Conservation (phyloP, 2,113 vertebrate species). For the Mesitornis unicolor region DNA sequence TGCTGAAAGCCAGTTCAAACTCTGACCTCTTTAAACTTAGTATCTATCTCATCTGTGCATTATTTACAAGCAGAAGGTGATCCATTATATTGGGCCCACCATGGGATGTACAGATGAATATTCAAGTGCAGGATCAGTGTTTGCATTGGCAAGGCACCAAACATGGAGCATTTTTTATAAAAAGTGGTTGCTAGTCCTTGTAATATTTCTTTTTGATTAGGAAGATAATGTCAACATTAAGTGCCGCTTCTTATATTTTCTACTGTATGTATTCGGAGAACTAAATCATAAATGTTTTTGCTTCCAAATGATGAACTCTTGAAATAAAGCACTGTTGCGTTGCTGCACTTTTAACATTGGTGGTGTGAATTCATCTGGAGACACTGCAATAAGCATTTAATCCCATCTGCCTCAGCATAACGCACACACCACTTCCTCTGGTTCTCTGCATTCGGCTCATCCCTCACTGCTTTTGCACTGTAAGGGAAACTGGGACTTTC, state of each 20-base stretch:
- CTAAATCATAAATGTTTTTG: slow-evolving; percentile 6
- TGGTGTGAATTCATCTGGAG: slow-evolving; percentile 25
- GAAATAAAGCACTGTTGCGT: background rate
- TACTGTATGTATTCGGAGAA: background rate
- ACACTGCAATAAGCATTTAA: background rate
- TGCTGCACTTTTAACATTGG: background rate
- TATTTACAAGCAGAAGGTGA: background rate
- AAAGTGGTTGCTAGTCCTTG: background rate
- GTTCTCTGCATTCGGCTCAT: background rate
- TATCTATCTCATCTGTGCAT: background rate
- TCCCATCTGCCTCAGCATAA: background rate
- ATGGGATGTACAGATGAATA: slow-evolving; percentile 27
- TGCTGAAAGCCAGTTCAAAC: background rate
- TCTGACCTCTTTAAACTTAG: background rate
- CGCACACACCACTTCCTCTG: rapidly evolving
- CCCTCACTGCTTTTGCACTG: slow-evolving; percentile 10
- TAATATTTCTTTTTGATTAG: slow-evolving; percentile 35
- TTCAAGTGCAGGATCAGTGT: background rate
- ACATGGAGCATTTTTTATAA: background rate
- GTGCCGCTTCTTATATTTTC: slow-evolving; percentile 13
- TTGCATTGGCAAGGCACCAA: slow-evolving; percentile 2
- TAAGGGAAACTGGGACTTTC: background rate
- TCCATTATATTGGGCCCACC: background rate
- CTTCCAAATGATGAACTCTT: slow-evolving; percentile 40
- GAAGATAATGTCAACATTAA: background rate